Evolutionary conservation across 2,888 invertebrate genomes (phyloP).

Genomic region (Drosophila subquinaria): DNA sequence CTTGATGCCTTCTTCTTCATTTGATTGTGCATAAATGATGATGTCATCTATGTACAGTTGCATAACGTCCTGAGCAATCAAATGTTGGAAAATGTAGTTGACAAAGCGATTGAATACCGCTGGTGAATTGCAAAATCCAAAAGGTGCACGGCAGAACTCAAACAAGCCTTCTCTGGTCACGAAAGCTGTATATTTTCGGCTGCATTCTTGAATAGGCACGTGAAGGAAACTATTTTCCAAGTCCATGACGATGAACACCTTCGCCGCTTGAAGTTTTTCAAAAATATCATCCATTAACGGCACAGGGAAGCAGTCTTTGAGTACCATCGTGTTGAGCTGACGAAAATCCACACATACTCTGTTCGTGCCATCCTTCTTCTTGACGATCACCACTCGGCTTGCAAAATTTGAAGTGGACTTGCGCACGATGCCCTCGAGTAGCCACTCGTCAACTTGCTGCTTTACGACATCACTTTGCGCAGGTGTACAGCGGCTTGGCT

Average conservation of each 20-base stretch:
- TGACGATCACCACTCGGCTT: conserved; percentile 5
- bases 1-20: background rate
- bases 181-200: too few species aligned
- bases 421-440: too few species aligned
- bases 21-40: background rate
- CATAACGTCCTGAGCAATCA: too few species aligned
- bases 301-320: conserved; percentile 2
- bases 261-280: background rate
- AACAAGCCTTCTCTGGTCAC: too few species aligned
- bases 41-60: background rate
- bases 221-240: background rate
- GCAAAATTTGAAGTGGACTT: conserved; percentile 2
- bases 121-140: too few species aligned
- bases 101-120: too few species aligned
- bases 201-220: background rate
- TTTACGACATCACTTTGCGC: background rate
- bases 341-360: conserved; percentile 1
- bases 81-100: too few species aligned
- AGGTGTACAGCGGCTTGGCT: background rate
- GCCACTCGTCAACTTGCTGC: background rate
- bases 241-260: conserved; percentile 2
- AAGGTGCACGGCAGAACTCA: too few species aligned
- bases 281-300: conserved; percentile 6
- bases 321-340: conserved; percentile 3
- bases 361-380: background rate